Evolutionary conservation across 2,113 vertebrate species (phyloP), one percentile per base, ranked within the genome.

Genomic region (Ictalurus punctatus): DNA sequence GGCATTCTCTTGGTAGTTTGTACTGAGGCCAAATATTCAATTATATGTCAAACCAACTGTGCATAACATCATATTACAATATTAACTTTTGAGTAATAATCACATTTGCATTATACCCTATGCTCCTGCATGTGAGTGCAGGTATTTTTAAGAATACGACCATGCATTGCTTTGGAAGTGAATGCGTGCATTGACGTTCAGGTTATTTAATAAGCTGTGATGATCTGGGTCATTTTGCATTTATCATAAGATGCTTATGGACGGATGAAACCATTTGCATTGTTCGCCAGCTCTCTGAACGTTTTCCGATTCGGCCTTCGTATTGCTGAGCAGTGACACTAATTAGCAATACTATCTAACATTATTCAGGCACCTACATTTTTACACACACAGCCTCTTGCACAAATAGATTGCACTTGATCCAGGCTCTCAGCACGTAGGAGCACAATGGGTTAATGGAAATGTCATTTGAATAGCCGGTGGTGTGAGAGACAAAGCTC

Each of bases 381-480:
- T 52, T 25, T 59, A 83, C 17, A 27, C 27, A 59, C 23, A n/a
- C 48, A 73, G 25, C 21, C 52, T 71, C 37, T 13, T 12, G 3
- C 67, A 52, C 65, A 74, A 30, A n/a, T 37, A 61, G 71, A 12
- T 34, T 85, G 69, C 80, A 58, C 80, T 76, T 58, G 13, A 23
- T 67, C 65, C 34, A 27, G 25, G 19, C 23, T 59, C 12, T 61
- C 40, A 82, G 74, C 59, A 59, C 48, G 56, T 58, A 40, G 73
- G 80, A 83, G 52, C 73, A 84, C 27, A 63, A 63, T 87, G 52
- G 73, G 87, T 88, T 84, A 90, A 90, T 91, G 83, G 78, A 87
- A 89, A 89, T 90, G 83, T 89, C 88, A 90, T 88, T 85, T 89
- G 85, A 90, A 85, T 83, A 83, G 84, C 52, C 34, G 48, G 83